Conservation (phyloP, 2,113 vertebrate species). For the Lasiurus borealis region DNA sequence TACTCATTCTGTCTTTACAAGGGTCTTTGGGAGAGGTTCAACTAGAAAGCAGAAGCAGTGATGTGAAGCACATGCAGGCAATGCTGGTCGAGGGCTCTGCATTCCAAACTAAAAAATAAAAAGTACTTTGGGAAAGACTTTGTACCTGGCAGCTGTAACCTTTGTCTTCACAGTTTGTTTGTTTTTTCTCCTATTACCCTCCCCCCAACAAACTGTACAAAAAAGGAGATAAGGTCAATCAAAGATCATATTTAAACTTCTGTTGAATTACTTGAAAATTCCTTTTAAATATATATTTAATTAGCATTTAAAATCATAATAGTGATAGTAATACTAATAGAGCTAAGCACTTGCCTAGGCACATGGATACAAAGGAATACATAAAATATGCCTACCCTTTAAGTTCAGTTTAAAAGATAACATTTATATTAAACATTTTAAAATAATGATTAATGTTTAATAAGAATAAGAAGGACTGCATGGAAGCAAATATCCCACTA, state of each 20-base stretch:
- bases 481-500: background rate
- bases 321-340: background rate
- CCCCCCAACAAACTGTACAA: background rate
- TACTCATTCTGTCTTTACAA: background rate
- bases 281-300: background rate
- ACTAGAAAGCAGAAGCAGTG: background rate
- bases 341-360: background rate
- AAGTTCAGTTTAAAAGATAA: background rate
- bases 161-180: background rate
- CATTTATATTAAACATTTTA: background rate
- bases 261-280: background rate
- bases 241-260: background rate
- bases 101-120: background rate
- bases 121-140: background rate
- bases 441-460: slow-evolving; percentile 17
- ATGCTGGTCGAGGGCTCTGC: background rate
- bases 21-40: background rate
- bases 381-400: background rate
- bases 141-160: background rate
- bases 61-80: background rate
- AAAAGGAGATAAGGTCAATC: background rate
- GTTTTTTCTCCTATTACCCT: background rate
- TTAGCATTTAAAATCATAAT: background rate
- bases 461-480: background rate
- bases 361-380: background rate